Evolutionary conservation across 2,888 invertebrate species (phyloP).

Genomic region (Trachelus iudaicus): DNA sequence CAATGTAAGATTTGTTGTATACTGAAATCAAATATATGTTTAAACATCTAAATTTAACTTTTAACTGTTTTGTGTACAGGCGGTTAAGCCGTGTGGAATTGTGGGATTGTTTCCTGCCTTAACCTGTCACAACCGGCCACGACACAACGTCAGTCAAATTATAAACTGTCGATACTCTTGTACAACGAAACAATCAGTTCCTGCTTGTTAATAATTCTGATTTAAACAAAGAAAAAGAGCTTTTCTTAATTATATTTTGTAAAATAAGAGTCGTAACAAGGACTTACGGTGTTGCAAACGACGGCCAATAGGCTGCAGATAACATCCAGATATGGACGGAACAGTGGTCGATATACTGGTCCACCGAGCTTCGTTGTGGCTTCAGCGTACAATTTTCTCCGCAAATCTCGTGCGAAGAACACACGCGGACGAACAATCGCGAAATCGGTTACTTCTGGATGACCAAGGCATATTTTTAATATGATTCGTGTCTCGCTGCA

Average conservation of each 20-base stretch:
- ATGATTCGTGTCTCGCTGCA: neutral
- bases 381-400: neutral
- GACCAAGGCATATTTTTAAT: neutral
- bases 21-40: neutral
- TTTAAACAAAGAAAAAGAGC: neutral
- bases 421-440: neutral
- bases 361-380: neutral
- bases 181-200: neutral
- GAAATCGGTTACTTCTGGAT: neutral
- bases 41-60: neutral
- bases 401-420: neutral
- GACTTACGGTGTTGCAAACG: neutral
- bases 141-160: neutral
- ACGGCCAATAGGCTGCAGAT: neutral
- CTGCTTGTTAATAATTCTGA: neutral
- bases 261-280: neutral
- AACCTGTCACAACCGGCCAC: neutral
- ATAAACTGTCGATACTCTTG: neutral
- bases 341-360: neutral
- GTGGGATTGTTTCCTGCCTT: neutral
- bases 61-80: neutral
- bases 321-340: neutral
- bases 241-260: neutral
- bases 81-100: neutral
- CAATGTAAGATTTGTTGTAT: neutral